Evolutionary conservation across 2,113 vertebrate genomes (phyloP), one percentile per base, ranked within the genome.

Genomic region (Hippocampus mohnikei): DNA sequence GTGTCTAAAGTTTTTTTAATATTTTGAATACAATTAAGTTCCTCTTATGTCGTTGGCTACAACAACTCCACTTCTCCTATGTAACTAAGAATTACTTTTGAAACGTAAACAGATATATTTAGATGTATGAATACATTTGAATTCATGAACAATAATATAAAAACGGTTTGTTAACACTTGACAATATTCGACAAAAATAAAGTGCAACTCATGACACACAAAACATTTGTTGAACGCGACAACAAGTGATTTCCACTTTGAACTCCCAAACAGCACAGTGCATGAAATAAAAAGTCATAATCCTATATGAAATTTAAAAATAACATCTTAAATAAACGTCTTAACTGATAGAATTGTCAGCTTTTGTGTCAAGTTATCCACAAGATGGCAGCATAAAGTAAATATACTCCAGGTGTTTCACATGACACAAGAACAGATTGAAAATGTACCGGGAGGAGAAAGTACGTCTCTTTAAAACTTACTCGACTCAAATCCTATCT

Each of bases 161-260:
- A 33, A 8, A 18, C 20, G 3, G 29, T 33, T 60, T 11, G 40
- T 42, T 13, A 64, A 44, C 62, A 23, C 37, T 13, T 66, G 74
- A 76, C 80, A 62, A 76, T 67, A 75, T 69, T 67, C 58, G 65
- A 82, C 67, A 77, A 62, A 89, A 90, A 88, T 90, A 90, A 91
- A 91, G 91, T 92, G 89, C 91, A 89, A 78, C 80, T 68, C 55
- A 41, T 76, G 25, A 75, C 71, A 81, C 68, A 78, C 42, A 71
- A 72, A 66, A 74, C 72, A 83, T 71, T 75, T 20, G 61, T 79
- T 81, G 67, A 67, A 75, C 67, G 69, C 73, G 41, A 48, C 68
- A 74, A 82, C 27, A 61, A 56, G 18, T 16, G 66, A 65, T 59
- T 37, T 40, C 56, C 37, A 46, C 25, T 13, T 58, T 61, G 67